Percentiles rank a stretch among this genome's conserved stretches.
phyloP scores from a whole-genome alignment of 1,140 invertebrate species.

The Amyelois transitella region DNA sequence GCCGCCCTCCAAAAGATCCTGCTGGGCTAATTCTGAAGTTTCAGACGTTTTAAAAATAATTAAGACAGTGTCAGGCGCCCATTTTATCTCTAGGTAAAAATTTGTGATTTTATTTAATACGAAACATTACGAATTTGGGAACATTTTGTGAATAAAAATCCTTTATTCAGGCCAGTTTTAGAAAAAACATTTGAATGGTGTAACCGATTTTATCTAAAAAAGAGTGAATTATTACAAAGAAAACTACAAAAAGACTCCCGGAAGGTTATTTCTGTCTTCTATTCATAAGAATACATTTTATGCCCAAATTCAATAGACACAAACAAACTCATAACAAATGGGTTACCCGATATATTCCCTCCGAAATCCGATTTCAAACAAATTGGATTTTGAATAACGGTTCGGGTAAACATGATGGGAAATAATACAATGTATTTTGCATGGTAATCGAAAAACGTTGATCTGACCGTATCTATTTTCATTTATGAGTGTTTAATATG shows the following conservation, averaged over 20 bases:
- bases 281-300: constrained; percentile 8
- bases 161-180: no score
- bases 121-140: no score
- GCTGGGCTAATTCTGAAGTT: constrained; percentile 38
- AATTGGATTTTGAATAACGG: constrained; percentile 56
- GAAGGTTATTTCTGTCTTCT: background rate
- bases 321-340: constrained; percentile 31
- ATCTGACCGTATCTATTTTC: background rate
- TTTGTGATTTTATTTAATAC: no score
- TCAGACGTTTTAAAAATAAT: constrained; percentile 27
- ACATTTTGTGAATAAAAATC: no score
- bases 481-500: background rate
- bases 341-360: constrained; percentile 41
- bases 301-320: constrained; percentile 24
- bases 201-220: no score
- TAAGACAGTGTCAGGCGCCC: constrained; percentile 17
- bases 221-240: no score
- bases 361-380: constrained; percentile 39
- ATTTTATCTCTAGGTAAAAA: constrained; percentile 13
- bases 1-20: constrained; percentile 46
- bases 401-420: constrained; percentile 23
- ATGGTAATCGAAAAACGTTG: background rate
- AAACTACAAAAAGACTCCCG: background rate
- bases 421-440: constrained; percentile 3
- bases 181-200: background rate